These are phyloP conservation scores for Tillus elongatus DNA, from an alignment of 2,888 invertebrate species.

Conservation along the genomic window DNA sequence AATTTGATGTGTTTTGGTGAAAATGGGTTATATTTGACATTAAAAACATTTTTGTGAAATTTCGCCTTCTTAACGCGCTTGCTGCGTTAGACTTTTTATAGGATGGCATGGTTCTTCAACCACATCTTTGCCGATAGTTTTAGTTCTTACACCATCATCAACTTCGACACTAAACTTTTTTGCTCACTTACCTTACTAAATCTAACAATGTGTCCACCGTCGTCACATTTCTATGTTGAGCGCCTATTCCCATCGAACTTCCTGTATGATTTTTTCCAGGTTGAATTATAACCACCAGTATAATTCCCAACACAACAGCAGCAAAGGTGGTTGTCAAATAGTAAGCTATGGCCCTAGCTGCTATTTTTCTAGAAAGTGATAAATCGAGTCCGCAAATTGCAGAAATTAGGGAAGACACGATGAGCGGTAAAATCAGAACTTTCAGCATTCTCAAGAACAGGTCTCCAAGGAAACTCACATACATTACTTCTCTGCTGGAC, in stretches of 20 bases:
- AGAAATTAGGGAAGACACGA: slow-evolving; percentile 57
- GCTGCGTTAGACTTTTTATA: too few species aligned
- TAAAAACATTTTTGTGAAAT: too few species aligned
- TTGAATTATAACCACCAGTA: slow-evolving; percentile 55
- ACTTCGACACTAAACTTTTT: too few species aligned
- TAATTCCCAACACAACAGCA: slow-evolving; percentile 62
- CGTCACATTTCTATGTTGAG: slow-evolving; percentile 43
- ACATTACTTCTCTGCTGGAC: slow-evolving; percentile 55
- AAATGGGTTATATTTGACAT: too few species aligned
- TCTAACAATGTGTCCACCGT: slow-evolving; percentile 63
- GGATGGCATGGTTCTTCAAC: too few species aligned
- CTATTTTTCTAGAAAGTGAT: slow-evolving; percentile 56
- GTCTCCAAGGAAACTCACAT: slow-evolving; percentile 61
- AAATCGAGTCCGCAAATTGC: slow-evolving; percentile 63
- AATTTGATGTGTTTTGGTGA: too few species aligned
- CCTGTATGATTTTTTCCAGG: slow-evolving; percentile 45
- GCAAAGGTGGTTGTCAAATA: slow-evolving; percentile 60
- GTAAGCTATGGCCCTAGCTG: slow-evolving; percentile 56
- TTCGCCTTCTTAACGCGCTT: too few species aligned
- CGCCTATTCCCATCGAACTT: slow-evolving; percentile 15
- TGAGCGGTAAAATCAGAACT: slow-evolving; percentile 62
- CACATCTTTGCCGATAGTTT: too few species aligned
- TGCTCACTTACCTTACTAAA: slow-evolving; percentile 50
- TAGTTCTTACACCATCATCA: too few species aligned
- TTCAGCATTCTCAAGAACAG: slow-evolving; percentile 66